Evolutionary conservation across 2,888 invertebrate genomes (phyloP).

Genomic region (Drosophila rubida): DNA sequence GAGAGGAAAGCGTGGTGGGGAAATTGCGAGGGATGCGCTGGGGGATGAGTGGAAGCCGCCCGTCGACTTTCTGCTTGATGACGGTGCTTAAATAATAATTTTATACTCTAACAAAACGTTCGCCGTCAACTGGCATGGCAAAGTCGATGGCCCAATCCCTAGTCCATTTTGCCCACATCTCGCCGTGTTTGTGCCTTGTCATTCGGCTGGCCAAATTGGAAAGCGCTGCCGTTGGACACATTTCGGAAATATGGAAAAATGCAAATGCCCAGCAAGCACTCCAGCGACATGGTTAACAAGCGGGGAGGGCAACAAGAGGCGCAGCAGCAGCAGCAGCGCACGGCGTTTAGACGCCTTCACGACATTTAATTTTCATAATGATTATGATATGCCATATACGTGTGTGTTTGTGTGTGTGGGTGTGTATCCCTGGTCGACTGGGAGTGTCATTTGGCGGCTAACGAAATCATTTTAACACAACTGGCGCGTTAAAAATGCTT

Average conservation of each 20-base stretch:
- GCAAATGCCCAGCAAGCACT: slow-evolving; percentile 58
- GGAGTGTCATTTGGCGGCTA: slow-evolving; percentile 79
- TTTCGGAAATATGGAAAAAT: slow-evolving; percentile 70
- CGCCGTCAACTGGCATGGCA: slow-evolving; percentile 56
- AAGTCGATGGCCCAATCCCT: slow-evolving; percentile 29
- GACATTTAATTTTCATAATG: slow-evolving; percentile 81
- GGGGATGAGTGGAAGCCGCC: slow-evolving; percentile 28
- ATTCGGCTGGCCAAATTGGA: slow-evolving; percentile 67
- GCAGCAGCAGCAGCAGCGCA: slow-evolving; percentile 29
- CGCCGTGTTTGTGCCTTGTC: slow-evolving; percentile 71
- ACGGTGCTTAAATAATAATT: slow-evolving; percentile 82
- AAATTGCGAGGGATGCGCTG: not conserved
- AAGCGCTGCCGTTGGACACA: slow-evolving; percentile 47
- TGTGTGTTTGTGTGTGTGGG: slow-evolving; percentile 7
- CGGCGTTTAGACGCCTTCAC: slow-evolving; percentile 73
- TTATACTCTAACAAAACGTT: slow-evolving; percentile 76
- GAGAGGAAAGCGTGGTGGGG: not conserved
- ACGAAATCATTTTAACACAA: slow-evolving; percentile 82
- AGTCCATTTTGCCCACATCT: slow-evolving; percentile 36
- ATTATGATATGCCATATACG: slow-evolving; percentile 65
- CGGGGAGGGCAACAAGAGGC: not conserved
- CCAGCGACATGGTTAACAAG: not conserved
- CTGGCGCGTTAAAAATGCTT: slow-evolving; percentile 81
- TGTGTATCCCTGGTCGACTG: slow-evolving; percentile 26
- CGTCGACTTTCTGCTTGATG: slow-evolving; percentile 78